Base-by-base conservation (phyloP, 2,888 invertebrate species). In the Dynastes hyllus region DNA sequence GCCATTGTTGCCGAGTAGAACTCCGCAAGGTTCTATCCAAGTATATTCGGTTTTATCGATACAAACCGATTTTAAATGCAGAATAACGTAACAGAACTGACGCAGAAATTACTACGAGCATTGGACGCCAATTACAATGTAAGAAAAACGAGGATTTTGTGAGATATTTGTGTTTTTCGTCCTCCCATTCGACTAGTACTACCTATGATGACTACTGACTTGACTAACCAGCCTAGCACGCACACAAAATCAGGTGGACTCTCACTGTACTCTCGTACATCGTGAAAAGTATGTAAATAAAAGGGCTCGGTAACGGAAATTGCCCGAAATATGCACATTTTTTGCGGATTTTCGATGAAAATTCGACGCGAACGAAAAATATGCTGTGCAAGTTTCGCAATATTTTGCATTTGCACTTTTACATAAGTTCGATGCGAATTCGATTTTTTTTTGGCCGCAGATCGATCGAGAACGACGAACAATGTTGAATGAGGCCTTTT, bases 51-150 rank as follows among this genome's bases (percentile, higher is more conserved):
- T 89, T 88, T 89, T 87, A 87, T 86, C 88, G 88, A 83, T 88
- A 88, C 88, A 88, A 88, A 88, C 87, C 87, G 87, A 88, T 86
- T 92, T 92, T 94, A 94, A 94, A 94, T 94, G 94, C 94, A 93
- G 93, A 92, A 93, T 92, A 93, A 93, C 92, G 93, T 94, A 91
- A 93, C 93, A 92, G 96, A 97, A 92, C 94, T 98, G 92, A 97
- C 97, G 93, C 95, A 96, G 92, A 96, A 95, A 94, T 95, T 98
- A 94, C 95, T 96, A 93, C 95, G 95, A 94, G 96, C 97, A 91
- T 94, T 98, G 93, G 97, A 98, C 94, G 94, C 93, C 92, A 96
- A 96, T 92, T 96, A 97, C 93, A 97, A 98, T 97, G 98, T 98
- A 96, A 97, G 97, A 96, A 85, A 84, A 83, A 83, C 76, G 78